Evolutionary conservation across 2,888 invertebrate genomes (phyloP).

Genomic region (Tenthredo livida): DNA sequence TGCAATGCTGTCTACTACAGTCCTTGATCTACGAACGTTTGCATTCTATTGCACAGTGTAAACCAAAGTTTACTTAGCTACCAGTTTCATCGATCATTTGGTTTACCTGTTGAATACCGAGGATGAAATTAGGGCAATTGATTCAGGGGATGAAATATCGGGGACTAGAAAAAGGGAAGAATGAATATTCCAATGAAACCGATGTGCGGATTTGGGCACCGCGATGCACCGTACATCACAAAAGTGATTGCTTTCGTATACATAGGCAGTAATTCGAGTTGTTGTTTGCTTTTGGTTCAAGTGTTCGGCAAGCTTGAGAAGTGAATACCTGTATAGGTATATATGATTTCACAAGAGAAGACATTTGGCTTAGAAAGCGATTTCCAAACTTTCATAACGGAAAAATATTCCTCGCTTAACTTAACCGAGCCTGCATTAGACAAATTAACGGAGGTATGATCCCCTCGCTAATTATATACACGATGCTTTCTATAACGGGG

Average conservation of each 20-base stretch:
- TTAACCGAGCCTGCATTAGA: neutral
- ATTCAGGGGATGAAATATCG: neutral
- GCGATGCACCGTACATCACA: neutral
- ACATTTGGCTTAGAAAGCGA: slow-evolving; percentile 7
- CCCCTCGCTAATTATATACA: slow-evolving; percentile 32
- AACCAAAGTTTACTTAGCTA: neutral
- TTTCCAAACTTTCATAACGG: slow-evolving; percentile 54
- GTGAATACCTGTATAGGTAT: neutral
- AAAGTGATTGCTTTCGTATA: neutral
- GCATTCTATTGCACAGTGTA: neutral
- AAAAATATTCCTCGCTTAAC: slow-evolving; percentile 35
- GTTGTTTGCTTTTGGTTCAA: neutral
- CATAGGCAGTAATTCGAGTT: neutral
- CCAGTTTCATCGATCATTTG: neutral
- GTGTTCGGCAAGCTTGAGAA: neutral
- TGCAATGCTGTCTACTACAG: neutral
- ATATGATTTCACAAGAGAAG: slow-evolving; percentile 15
- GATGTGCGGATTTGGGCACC: neutral
- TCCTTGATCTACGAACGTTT: slow-evolving; percentile 10
- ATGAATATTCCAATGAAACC: neutral
- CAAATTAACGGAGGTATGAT: neutral
- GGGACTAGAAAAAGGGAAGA: neutral
- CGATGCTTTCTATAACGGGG: neutral
- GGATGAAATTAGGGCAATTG: neutral
- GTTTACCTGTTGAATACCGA: neutral